Evolutionary conservation across 1,140 invertebrate genomes (phyloP).

Genomic region (Monomorium pharaonis): DNA sequence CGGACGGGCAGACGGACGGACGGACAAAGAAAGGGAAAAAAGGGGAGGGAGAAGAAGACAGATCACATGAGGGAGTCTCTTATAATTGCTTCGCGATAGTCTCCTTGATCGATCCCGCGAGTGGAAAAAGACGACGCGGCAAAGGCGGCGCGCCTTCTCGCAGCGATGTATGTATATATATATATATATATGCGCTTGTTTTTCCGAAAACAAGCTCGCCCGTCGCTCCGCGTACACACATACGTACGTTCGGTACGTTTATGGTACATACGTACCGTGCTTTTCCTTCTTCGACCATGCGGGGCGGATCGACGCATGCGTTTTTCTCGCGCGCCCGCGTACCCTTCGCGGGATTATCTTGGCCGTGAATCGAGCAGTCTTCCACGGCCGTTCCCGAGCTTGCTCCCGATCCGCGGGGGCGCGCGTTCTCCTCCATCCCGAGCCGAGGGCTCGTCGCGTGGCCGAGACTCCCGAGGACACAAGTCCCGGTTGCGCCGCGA

Average conservation of each 20-base stretch:
- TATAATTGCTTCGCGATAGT: conserved; percentile 35
- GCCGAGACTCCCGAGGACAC: too few species aligned
- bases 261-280: too few species aligned
- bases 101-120: conserved; percentile 54
- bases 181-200: too few species aligned
- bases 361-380: conserved; percentile 70
- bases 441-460: too few species aligned
- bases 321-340: conserved; percentile 58
- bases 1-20: neutral
- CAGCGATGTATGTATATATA: neutral
- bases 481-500: too few species aligned
- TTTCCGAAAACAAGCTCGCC: conserved; percentile 60
- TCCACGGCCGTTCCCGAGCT: conserved; percentile 53
- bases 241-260: too few species aligned
- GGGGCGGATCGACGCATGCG: conserved; percentile 67
- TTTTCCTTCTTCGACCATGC: conserved; percentile 50
- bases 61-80: neutral
- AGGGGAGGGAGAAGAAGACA: neutral
- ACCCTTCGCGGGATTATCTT: conserved; percentile 68
- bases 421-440: conserved; percentile 1
- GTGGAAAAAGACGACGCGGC: conserved; percentile 36
- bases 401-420: conserved; percentile 30
- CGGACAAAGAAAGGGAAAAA: neutral
- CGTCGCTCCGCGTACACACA: neutral
- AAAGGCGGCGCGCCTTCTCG: neutral